These are phyloP conservation scores for Erythrocercus mccallii DNA, from an alignment of 2,113 vertebrate species.

Conservation along the genomic window DNA sequence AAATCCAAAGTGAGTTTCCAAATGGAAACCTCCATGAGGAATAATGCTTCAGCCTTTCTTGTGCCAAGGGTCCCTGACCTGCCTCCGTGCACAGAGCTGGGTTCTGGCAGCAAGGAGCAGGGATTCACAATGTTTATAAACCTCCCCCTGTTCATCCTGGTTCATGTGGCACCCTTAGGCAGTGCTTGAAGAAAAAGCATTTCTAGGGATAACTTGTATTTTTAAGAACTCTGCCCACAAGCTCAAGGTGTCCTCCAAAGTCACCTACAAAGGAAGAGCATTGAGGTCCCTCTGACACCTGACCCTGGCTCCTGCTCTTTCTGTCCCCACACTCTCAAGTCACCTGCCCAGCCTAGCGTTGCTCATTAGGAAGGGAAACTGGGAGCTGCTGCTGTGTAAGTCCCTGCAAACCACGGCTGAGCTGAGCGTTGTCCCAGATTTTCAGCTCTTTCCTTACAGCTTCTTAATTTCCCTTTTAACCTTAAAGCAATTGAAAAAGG, in stretches of 20 bases:
- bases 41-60: fast-evolving
- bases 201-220: fast-evolving
- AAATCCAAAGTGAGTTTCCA: neutral
- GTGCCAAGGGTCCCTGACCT: neutral
- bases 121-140: neutral
- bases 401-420: neutral
- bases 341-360: neutral
- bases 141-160: neutral
- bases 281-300: neutral
- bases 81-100: fast-evolving
- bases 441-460: neutral
- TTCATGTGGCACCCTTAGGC: neutral
- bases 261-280: neutral
- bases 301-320: neutral
- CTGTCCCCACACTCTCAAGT: neutral
- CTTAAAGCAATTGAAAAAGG: neutral
- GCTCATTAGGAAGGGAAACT: neutral
- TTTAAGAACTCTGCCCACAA: neutral
- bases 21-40: fast-evolving
- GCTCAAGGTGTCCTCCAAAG: neutral
- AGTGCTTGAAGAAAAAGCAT: neutral
- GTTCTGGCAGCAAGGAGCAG: neutral
- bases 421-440: neutral
- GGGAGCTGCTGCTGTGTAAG: neutral
- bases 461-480: neutral